A percentile compares a stretch with the other conserved stretches of the same genome.
Conservation (phyloP, 2,797 vertebrate genomes). For the Sebastes cheni region DNA sequence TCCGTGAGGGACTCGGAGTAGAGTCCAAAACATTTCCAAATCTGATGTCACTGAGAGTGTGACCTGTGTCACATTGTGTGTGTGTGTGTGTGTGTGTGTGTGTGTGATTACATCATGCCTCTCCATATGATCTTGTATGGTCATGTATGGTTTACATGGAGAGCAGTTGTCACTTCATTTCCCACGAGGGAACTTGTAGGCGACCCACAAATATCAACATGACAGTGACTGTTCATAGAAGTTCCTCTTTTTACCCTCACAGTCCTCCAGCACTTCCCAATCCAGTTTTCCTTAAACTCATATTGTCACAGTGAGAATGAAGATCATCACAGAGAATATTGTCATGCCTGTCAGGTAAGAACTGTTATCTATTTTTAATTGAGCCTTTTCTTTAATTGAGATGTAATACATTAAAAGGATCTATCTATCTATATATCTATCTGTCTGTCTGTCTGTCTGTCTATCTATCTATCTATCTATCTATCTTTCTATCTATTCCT, state of each 20-base stretch:
- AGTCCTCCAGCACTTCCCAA: neutral
- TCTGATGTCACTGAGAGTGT: neutral
- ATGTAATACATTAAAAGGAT: neutral
- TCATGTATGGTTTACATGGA: slow-evolving; percentile 21
- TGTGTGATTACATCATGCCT: slow-evolving; percentile 1
- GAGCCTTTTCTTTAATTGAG: neutral
- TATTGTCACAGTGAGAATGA: slow-evolving; percentile 45
- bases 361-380: neutral
- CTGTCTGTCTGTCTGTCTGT: neutral
- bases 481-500: neutral
- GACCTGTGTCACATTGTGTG: slow-evolving; percentile 7
- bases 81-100: neutral
- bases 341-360: slow-evolving; percentile 62
- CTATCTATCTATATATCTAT: neutral
- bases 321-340: slow-evolving; percentile 1
- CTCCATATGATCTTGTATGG: slow-evolving; percentile 34
- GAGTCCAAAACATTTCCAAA: neutral
- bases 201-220: slow-evolving; percentile 44
- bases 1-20: too few species aligned
- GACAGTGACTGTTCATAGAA: slow-evolving; percentile 66
- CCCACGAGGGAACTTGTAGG: slow-evolving; percentile 21
- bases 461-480: neutral
- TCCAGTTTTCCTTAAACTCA: neutral
- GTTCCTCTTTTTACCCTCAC: slow-evolving; percentile 58
- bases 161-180: neutral